Evolutionary conservation across 2,888 invertebrate genomes (phyloP).

Genomic region (Cyaniris semiargus): DNA sequence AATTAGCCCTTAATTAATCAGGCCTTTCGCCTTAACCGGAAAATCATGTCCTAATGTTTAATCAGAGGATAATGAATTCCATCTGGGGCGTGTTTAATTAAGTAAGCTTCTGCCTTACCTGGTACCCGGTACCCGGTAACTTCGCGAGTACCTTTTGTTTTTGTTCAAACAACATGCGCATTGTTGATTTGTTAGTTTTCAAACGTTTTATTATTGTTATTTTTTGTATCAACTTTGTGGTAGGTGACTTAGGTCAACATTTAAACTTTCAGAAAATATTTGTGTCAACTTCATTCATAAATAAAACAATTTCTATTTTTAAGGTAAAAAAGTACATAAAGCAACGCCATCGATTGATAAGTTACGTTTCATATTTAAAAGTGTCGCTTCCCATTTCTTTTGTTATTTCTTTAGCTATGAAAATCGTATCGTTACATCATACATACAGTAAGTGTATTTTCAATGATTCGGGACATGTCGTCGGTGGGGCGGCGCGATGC

Average conservation of each 20-base stretch:
- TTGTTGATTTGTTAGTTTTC: neutral
- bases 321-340: too few relatives aligned
- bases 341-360: neutral
- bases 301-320: too few relatives aligned
- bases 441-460: neutral
- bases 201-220: neutral
- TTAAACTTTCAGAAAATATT: too few relatives aligned
- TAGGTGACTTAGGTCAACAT: too few relatives aligned
- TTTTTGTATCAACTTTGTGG: neutral
- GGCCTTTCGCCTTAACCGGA: constrained; percentile 55
- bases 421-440: neutral
- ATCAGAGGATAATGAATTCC: constrained; percentile 71
- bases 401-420: too few relatives aligned
- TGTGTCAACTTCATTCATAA: too few relatives aligned
- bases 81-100: constrained; percentile 65
- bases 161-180: neutral
- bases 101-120: constrained; percentile 41
- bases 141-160: neutral
- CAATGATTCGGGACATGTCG: neutral
- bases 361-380: neutral
- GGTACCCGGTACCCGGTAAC: neutral
- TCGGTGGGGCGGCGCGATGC: constrained; percentile 29
- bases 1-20: constrained; percentile 61
- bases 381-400: neutral
- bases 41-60: constrained; percentile 69